Evolutionary conservation across 1,140 invertebrate species (phyloP), one percentile per base, ranked within the genome.

Genomic region (Reticulitermes speratus): DNA sequence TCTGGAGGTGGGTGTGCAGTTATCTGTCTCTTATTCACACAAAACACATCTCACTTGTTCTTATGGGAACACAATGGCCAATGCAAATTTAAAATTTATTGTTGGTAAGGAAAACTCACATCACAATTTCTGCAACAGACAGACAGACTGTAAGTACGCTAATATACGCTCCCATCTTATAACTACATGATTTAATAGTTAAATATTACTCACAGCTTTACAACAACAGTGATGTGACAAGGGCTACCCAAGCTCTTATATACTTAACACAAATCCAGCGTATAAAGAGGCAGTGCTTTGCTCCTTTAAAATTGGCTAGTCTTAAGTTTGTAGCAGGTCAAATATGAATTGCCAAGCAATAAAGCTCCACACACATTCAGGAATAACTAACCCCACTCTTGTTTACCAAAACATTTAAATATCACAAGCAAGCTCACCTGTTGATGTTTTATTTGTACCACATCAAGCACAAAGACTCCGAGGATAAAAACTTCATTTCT

Each of bases 201-300:
- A 75, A 75, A 75, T n/a, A 25, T 75, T 75, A 75, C 65, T 25
- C 30, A 75, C 65, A n/a, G 65, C 65, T 6, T 75, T 75, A 75
- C 65, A 75, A 30, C 30, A 16, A 65, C 21, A 65, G 59, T 23
- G 21, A 75, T 8, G n/a, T 8, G 65, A 30, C 2, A 30, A 12
- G 65, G 65, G n/a, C 65, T 75, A 75, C 65, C n/a, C n/a, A 75
- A 30, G 6, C 0, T 8, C n/a, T 30, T 75, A 25, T 2, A 75
- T 75, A 75, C n/a, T 8, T 14, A 30, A 30, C 14, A 30, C n/a
- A 25, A 75, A 75, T 75, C 25, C 8, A 75, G n/a, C 14, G 2
- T 75, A 30, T 25, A 75, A 75, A 75, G 65, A 75, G 65, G 65
- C 65, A 75, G 65, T 75, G 65, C n/a, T 30, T 75, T 75, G 65